A percentile compares a stretch with the other conserved stretches of the same genome.
Conservation (phyloP, 2,797 vertebrate genomes). For the Urocyon cinereoargenteus region DNA sequence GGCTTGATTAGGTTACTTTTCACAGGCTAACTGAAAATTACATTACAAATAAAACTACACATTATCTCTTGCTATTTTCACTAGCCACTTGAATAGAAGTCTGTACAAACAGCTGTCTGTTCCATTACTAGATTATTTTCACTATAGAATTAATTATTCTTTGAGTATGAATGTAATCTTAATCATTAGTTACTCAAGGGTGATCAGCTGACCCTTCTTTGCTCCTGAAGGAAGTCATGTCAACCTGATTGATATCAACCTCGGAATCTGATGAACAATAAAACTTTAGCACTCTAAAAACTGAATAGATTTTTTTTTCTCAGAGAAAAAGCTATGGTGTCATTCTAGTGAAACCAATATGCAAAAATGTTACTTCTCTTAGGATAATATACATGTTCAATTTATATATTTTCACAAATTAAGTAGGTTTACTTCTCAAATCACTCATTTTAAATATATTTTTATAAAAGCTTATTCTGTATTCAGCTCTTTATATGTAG, state of each 20-base stretch:
- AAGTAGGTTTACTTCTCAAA: background rate
- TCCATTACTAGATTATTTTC: background rate
- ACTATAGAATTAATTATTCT: slow-evolving; percentile 31
- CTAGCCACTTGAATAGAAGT: slow-evolving; percentile 8
- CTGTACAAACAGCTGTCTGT: slow-evolving; percentile 49
- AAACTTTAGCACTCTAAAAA: background rate
- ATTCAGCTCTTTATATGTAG: background rate
- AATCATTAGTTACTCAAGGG: background rate
- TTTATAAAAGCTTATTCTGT: background rate
- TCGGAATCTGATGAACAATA: background rate
- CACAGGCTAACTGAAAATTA: slow-evolving; percentile 28
- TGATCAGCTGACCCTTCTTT: background rate
- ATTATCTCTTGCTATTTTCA: background rate
- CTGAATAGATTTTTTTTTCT: background rate
- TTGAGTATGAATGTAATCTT: slow-evolving; percentile 10
- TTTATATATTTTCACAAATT: slow-evolving; percentile 52
- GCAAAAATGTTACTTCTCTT: background rate
- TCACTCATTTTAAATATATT: slow-evolving; percentile 33
- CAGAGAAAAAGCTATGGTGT: background rate
- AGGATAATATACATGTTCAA: background rate
- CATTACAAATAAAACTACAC: slow-evolving; percentile 37
- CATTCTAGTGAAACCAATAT: background rate
- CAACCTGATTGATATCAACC: background rate
- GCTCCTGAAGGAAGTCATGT: background rate
- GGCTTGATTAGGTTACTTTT: slow-evolving; percentile 60